Evolutionary conservation across 2,113 vertebrate genomes (phyloP), one percentile per base, ranked within the genome.

Genomic region (Jaculus jaculus): DNA sequence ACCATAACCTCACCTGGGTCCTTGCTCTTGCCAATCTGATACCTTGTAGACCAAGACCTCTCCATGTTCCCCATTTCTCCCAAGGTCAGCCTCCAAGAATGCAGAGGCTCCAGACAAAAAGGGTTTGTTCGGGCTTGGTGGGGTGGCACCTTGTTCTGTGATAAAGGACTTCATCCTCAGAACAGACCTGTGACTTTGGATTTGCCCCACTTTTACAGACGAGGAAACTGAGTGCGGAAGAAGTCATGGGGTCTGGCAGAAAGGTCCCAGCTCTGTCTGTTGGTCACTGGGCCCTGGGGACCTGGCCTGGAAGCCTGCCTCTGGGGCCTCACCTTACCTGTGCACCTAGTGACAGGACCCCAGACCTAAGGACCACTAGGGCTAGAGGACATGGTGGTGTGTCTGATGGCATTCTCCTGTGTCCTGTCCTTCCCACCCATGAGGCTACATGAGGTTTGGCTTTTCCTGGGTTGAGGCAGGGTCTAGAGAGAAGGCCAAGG

Each of bases 251-350:
- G 37, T 0, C 13, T 5, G 7, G 39, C 61, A 58, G 47, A 2
- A 8, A 26, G 51, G 65, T 26, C 23, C 5, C 0, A 4, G 26
- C 16, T 1, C 0, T 47, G 10, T 34, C 39, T 23, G 2, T 12
- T 0, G 3, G 75, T 77, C 32, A 66, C 68, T 32, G 20, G 18
- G 6, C 20, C 28, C 47, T 0, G 7, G 2, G 30, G 51, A 12
- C 75, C 60, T 69, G 17, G 28, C n/a, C 63, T 24, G 24, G 47
- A 73, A 68, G 54, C 37, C 23, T 30, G 34, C 58, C 65, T 88
- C 26, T 10, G 5, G 18, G 20, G 32, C 10, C 51, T 84, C 18
- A 28, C 75, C 69, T 47, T 26, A 51, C 69, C 75, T 42, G 32
- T 85, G 60, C 10, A 68, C 20, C 78, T 80, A 1, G 51, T 54